phyloP scores from a whole-genome alignment of 1,140 invertebrate species.

The Papilio polytes region DNA sequence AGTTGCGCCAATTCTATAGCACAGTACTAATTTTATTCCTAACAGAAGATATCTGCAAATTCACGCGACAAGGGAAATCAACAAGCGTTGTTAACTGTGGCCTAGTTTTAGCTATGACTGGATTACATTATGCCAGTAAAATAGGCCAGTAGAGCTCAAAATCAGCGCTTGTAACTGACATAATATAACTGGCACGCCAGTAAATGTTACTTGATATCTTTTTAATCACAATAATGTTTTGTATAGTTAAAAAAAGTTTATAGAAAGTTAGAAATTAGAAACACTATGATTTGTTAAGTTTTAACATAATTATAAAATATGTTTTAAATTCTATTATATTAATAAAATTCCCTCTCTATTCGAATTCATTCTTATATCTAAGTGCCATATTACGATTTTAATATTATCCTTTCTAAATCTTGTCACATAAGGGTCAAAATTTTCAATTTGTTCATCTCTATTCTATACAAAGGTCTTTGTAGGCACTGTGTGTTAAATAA shows the following conservation, averaged over 20 bases:
- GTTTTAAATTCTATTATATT: not conserved
- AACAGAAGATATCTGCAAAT: too few species aligned
- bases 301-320: not conserved
- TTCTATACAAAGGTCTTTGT: too few species aligned
- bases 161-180: too few species aligned
- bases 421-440: not conserved
- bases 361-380: slow-evolving; percentile 22
- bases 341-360: slow-evolving; percentile 26
- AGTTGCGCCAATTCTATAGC: too few species aligned
- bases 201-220: not conserved
- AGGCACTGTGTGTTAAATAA: not conserved
- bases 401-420: not conserved
- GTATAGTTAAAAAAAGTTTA: not conserved
- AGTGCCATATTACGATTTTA: not conserved
- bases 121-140: too few species aligned
- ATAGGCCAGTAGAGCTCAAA: too few species aligned
- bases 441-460: not conserved
- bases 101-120: too few species aligned
- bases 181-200: too few species aligned
- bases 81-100: too few species aligned
- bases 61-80: too few species aligned
- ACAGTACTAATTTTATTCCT: too few species aligned
- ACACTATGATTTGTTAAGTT: not conserved
- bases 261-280: not conserved
- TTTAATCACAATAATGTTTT: slow-evolving; percentile 4